A percentile compares a stretch with the other conserved stretches of the same genome.
These are phyloP conservation scores for Pipa parva DNA, from an alignment of 2,113 vertebrate species.

Conservation along the genomic window DNA sequence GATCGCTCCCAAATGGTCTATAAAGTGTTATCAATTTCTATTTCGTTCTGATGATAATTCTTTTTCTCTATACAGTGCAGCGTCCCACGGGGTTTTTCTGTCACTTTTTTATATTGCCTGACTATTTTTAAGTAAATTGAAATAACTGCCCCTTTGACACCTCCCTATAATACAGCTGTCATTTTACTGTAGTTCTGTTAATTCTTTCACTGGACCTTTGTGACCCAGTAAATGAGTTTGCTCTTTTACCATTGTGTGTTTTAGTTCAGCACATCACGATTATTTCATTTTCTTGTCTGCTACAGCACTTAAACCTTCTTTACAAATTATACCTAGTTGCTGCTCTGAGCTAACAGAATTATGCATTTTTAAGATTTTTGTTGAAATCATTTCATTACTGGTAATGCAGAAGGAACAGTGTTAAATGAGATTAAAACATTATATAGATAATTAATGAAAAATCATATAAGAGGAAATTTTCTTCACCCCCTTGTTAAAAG, in stretches of 20 bases:
- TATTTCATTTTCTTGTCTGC: neutral
- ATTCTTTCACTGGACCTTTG: neutral
- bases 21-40: slow-evolving; percentile 8
- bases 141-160: neutral
- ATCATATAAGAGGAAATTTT: too few relatives aligned
- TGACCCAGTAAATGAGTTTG: neutral
- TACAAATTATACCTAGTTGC: neutral
- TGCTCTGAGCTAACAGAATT: too few relatives aligned
- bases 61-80: slow-evolving; percentile 5
- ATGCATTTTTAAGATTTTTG: neutral
- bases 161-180: neutral
- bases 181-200: neutral
- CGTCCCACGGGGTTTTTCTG: neutral
- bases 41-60: neutral
- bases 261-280: neutral
- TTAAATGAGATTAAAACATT: too few relatives aligned
- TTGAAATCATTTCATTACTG: too few relatives aligned
- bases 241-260: neutral
- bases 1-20: slow-evolving; percentile 6
- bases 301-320: neutral
- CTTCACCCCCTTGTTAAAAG: too few relatives aligned
- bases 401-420: too few relatives aligned
- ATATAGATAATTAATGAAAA: too few relatives aligned
- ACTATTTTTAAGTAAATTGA: slow-evolving; percentile 10
- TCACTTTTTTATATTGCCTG: neutral